These are phyloP conservation scores for Hozukius guyotensis DNA, from an alignment of 2,797 vertebrate genomes.

Conservation along the genomic window DNA sequence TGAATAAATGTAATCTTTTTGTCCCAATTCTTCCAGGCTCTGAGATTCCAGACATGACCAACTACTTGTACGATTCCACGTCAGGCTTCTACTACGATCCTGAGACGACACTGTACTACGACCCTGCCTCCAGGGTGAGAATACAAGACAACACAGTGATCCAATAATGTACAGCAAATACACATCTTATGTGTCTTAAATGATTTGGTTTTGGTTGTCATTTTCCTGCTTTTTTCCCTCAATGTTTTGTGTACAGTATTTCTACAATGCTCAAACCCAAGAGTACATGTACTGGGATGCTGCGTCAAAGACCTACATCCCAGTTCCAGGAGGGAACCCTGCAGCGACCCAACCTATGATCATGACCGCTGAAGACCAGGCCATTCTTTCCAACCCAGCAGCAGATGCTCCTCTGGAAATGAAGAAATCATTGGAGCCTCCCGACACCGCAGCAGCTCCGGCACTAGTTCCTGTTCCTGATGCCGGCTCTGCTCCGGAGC, in stretches of 20 bases:
- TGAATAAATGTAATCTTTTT: background rate
- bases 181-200: background rate
- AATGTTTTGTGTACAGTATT: conserved; percentile 76
- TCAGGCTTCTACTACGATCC: conserved; percentile 98
- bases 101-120: conserved; percentile 93
- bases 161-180: background rate
- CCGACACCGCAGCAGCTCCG: background rate
- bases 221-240: background rate
- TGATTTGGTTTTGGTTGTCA: background rate
- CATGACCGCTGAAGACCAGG: conserved; percentile 84
- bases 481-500: conserved; percentile 1
- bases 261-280: conserved; percentile 86
- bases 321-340: conserved; percentile 77
- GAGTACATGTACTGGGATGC: conserved; percentile 88
- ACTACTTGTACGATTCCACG: conserved; percentile 94
- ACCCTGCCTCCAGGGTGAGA: conserved; percentile 93
- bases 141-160: background rate
- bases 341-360: conserved; percentile 75
- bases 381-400: conserved; percentile 83
- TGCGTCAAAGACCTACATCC: conserved; percentile 81
- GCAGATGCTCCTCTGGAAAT: conserved; percentile 83
- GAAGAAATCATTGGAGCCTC: conserved; percentile 58
- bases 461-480: background rate
- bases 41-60: conserved; percentile 90
- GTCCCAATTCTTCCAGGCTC: conserved; percentile 57